These are phyloP conservation scores for Strongylocentrotus purpuratus DNA, from an alignment of 35 echinoderm and acorn worm species.

Conservation along the genomic window DNA sequence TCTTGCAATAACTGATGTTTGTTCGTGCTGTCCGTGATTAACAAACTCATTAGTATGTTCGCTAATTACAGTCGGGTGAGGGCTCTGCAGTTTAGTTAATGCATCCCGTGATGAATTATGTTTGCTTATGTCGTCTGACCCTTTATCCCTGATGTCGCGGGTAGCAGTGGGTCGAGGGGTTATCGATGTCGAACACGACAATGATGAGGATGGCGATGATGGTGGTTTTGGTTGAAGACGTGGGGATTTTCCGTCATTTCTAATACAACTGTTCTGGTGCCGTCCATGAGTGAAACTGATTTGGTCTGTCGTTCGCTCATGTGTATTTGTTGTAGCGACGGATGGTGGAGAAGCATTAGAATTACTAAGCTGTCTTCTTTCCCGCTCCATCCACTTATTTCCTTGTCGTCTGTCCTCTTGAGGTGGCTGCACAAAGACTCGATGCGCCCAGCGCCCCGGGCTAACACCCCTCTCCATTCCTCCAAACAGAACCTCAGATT, in stretches of 20 bases:
- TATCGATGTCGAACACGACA: neutral
- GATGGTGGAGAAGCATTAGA: neutral
- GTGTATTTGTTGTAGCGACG: conserved; percentile 20
- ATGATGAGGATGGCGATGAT: neutral
- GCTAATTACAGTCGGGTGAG: neutral
- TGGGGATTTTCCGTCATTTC: neutral
- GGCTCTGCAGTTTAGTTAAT: neutral
- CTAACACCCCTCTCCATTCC: neutral
- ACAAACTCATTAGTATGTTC: conserved; percentile 24
- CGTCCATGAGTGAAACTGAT: neutral
- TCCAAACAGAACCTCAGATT: neutral
- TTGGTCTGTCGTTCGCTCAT: neutral
- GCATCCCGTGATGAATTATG: neutral
- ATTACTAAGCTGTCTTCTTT: neutral
- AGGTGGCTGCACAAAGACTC: neutral
- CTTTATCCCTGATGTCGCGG: neutral
- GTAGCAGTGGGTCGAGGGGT: neutral
- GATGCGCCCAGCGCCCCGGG: conserved; percentile 13
- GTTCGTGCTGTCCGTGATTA: neutral
- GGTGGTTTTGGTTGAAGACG: neutral
- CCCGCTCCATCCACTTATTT: neutral
- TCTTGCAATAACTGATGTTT: neutral
- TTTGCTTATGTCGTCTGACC: neutral
- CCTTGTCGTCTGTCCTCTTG: neutral
- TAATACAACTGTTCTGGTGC: neutral